phyloP scores from a whole-genome alignment of 2,888 invertebrate genomes.

The Ellobium chinense region DNA sequence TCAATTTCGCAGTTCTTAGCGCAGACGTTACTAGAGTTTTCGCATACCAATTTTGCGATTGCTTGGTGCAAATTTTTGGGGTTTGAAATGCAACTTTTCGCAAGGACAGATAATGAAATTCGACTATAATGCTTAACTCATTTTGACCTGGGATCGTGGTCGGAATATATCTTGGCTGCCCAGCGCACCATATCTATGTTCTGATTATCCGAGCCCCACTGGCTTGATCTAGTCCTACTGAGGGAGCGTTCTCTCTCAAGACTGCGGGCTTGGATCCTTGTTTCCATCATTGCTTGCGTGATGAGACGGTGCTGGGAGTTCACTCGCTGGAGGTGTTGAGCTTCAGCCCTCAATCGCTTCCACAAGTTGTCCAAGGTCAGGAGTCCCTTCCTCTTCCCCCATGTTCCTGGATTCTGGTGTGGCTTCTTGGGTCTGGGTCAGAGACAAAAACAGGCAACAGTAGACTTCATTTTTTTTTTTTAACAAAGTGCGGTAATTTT shows the following conservation, averaged over 20 bases:
- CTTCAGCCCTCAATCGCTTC: conserved; percentile 5
- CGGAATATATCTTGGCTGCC: neutral
- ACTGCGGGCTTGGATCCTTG: conserved; percentile 7
- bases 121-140: no score
- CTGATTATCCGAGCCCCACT: neutral
- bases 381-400: neutral
- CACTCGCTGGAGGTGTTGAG: neutral
- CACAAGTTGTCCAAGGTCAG: conserved; percentile 19
- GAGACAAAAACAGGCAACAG: no score
- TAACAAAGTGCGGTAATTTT: no score
- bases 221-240: neutral
- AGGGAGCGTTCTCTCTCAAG: conserved; percentile 12
- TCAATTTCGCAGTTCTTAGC: no score
- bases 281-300: conserved; percentile 18
- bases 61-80: no score
- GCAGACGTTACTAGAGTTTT: no score
- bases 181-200: conserved; percentile 20
- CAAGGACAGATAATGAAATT: no score
- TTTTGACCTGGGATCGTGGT: conserved; percentile 10
- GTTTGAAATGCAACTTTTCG: no score
- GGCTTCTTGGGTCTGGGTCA: neutral
- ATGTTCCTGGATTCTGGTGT: neutral
- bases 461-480: no score
- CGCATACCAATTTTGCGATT: no score
- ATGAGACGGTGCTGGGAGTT: neutral